These are phyloP conservation scores for Diphyllodes magnificus DNA, from an alignment of 2,113 vertebrate genomes.

Conservation along the genomic window DNA sequence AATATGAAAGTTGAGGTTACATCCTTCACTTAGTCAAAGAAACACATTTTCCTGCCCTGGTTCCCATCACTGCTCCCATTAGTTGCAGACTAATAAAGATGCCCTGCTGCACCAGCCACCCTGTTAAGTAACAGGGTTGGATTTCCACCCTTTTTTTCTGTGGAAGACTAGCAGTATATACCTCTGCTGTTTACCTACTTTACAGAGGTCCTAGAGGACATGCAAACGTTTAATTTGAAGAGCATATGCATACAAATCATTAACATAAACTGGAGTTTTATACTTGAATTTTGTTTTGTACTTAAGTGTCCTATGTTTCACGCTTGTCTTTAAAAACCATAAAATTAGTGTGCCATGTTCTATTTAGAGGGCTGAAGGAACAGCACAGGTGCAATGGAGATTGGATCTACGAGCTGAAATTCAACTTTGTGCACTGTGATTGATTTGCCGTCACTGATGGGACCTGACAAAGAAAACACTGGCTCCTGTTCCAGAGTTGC, in stretches of 20 bases:
- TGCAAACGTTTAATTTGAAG: neutral
- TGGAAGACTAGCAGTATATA: neutral
- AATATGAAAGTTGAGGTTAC: conserved; percentile 23
- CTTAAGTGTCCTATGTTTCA: neutral
- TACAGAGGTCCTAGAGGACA: neutral
- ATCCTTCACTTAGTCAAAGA: conserved; percentile 10
- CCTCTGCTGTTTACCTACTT: neutral
- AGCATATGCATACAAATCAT: neutral
- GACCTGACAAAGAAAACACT: conserved; percentile 21
- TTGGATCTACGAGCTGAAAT: conserved; percentile 3
- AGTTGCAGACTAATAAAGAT: neutral
- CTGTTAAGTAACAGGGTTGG: neutral
- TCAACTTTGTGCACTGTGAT: conserved; percentile 4
- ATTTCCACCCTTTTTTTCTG: neutral
- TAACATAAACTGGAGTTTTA: neutral
- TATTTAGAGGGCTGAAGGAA: neutral
- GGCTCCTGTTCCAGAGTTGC: neutral
- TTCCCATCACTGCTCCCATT: conserved; percentile 23
- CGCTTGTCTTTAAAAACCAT: neutral
- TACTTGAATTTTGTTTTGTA: neutral
- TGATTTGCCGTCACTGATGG: neutral
- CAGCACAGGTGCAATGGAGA: neutral
- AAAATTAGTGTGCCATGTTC: neutral
- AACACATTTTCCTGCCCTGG: neutral
- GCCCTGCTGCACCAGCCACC: neutral